Evolutionary conservation across 2,888 invertebrate genomes (phyloP).

Genomic region (Apamea anceps): DNA sequence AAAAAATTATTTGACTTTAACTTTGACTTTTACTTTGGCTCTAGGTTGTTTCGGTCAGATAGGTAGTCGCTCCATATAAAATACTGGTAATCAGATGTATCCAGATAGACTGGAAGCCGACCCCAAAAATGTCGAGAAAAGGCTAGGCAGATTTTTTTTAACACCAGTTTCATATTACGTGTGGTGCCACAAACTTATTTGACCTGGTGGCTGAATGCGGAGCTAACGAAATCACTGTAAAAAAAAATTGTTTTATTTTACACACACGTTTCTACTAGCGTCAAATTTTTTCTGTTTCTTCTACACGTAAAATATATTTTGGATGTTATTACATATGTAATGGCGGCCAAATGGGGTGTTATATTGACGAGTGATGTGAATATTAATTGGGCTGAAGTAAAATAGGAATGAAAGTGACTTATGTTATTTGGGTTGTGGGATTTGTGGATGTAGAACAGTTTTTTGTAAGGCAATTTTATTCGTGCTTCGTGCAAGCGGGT

Average conservation of each 20-base stretch:
- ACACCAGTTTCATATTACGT: neutral
- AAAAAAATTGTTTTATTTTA: neutral
- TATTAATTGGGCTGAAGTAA: constrained; percentile 30
- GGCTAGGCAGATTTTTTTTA: neutral
- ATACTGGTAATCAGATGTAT: neutral
- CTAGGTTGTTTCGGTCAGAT: neutral
- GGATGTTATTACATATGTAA: constrained; percentile 45
- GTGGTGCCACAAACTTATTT: neutral
- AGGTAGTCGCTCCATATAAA: neutral
- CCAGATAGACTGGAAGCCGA: neutral
- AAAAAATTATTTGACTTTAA: too few relatives aligned
- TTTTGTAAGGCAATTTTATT: neutral
- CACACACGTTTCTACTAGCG: neutral
- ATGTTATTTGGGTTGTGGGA: neutral
- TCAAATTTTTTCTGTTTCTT: constrained; percentile 35
- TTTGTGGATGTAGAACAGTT: neutral
- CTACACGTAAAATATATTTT: constrained; percentile 10
- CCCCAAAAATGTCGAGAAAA: neutral
- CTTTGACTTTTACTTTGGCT: too few relatives aligned
- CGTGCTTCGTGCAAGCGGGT: neutral
- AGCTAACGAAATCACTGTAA: neutral
- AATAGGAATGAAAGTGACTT: constrained; percentile 2
- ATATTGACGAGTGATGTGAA: constrained; percentile 40
- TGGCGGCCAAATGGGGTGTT: constrained; percentile 42
- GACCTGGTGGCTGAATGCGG: neutral